Evolutionary conservation across 2,888 invertebrate genomes (phyloP), one percentile per base, ranked within the genome.

Genomic region (Carpatolechia fugitivella): DNA sequence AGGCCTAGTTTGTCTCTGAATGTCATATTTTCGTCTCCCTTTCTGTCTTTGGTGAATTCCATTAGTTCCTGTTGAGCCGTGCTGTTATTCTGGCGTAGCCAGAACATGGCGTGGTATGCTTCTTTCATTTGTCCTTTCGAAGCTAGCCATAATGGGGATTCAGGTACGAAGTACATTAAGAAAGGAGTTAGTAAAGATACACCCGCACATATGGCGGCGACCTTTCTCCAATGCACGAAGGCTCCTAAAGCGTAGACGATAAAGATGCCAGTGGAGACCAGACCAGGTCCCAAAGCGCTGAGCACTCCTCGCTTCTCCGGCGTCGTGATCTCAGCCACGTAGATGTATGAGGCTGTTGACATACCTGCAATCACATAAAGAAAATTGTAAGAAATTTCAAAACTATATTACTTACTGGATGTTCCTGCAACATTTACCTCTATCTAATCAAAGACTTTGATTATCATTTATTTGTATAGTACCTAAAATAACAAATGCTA

Each of bases 251-350:
- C 91, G 79, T 95, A 95, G 1, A 94, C 93, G 51, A 94, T 80
- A 56, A 95, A 91, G 56, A 95, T 94, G 0, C 95, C 95, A 1
- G 94, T 91, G 0, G 94, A 94, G 18, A 94, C 94, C 59, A 94
- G 82, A 0, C 94, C 92, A 0, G 95, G 94, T 0, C 94, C 94
- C 18, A 94, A 72, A 0, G 94, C 93, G 60, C 94, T 93, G 7
- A 95, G 84, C 52, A 94, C 92, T 1, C 94, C 94, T 52, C 95
- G 85, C 63, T 93, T 93, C 64, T 92, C 91, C 0, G 94, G 93
- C 0, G 93, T 92, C 2, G 94, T 93, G 48, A 94, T 92, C 85
- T 95, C 93, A 0, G 92, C 92, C 2, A 93, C 93, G 80, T 94
- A 94, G 54, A 93, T 93, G 79, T 93, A 94, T 54, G 93, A 92